Evolutionary conservation across 2,113 vertebrate species (phyloP).

Genomic region (Eulacestoma nigropectus): DNA sequence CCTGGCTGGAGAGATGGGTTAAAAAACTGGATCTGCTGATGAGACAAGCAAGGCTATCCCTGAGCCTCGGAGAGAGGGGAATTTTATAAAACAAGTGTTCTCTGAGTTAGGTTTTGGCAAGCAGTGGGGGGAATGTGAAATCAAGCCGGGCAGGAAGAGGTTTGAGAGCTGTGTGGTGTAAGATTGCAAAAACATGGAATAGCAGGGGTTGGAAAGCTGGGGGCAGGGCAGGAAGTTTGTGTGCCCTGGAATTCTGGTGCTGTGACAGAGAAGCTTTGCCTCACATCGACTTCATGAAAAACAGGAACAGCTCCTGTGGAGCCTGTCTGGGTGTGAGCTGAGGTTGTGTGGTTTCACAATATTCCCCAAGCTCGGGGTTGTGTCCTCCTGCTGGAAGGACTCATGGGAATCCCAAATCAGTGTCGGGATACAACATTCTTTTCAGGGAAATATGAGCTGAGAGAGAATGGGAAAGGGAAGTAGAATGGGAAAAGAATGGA

Average conservation of each 20-base stretch:
- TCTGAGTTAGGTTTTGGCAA: neutral
- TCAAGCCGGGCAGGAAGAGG: neutral
- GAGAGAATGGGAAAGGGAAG: neutral
- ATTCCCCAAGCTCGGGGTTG: neutral
- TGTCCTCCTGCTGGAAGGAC: neutral
- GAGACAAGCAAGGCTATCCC: neutral
- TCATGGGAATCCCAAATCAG: neutral
- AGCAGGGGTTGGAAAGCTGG: neutral
- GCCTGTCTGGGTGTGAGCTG: neutral
- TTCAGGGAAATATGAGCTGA: neutral
- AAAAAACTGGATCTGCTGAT: neutral
- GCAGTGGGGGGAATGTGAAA: neutral
- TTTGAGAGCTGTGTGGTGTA: neutral
- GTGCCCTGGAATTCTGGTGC: neutral
- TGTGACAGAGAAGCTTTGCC: neutral
- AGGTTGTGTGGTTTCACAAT: neutral
- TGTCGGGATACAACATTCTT: neutral
- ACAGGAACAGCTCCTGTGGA: neutral
- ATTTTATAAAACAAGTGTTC: neutral
- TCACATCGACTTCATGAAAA: rapidly evolving
- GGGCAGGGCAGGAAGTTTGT: neutral
- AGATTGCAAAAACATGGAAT: neutral
- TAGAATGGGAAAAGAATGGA: neutral
- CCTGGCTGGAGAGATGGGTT: neutral
- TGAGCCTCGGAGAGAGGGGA: neutral